Percentiles rank a stretch among this genome's conserved stretches.
phyloP scores from a whole-genome alignment of 2,888 invertebrate species.

The Idaea dimidiata region DNA sequence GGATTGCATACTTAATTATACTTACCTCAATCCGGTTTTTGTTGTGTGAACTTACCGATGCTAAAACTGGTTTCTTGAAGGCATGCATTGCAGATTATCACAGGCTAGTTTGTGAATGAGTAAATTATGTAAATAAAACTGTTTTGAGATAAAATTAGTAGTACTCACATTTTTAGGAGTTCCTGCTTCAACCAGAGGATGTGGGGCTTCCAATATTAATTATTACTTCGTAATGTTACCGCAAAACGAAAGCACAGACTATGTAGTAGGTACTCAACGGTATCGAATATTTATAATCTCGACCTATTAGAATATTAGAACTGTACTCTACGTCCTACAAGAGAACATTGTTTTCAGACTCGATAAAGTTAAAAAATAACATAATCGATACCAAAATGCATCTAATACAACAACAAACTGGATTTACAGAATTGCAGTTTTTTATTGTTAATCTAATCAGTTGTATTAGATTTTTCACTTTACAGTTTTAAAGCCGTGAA shows the following conservation, averaged over 20 bases:
- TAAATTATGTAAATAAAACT: not conserved
- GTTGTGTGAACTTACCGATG: conserved; percentile 12
- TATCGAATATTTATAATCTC: not conserved
- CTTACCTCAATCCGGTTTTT: conserved; percentile 11
- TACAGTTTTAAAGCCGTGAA: not conserved
- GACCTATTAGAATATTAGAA: not conserved
- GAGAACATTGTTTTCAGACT: not conserved
- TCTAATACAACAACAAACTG: not conserved
- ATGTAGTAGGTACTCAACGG: not conserved
- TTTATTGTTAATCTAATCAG: not conserved
- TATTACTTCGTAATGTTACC: not conserved
- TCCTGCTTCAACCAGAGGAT: not conserved
- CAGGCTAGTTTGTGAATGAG: not conserved
- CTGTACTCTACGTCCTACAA: not conserved
- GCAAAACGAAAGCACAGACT: not conserved
- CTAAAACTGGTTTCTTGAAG: conserved; percentile 15
- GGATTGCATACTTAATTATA: not conserved
- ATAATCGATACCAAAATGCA: not conserved
- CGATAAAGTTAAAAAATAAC: not conserved
- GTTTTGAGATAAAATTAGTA: not conserved
- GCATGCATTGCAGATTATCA: conserved; percentile 2
- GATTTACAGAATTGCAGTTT: not conserved
- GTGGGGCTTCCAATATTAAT: not conserved
- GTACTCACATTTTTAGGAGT: not conserved
- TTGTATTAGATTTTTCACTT: not conserved